Evolutionary conservation across 1,140 invertebrate species (phyloP).

Genomic region (Zaprionus tsacasi): DNA sequence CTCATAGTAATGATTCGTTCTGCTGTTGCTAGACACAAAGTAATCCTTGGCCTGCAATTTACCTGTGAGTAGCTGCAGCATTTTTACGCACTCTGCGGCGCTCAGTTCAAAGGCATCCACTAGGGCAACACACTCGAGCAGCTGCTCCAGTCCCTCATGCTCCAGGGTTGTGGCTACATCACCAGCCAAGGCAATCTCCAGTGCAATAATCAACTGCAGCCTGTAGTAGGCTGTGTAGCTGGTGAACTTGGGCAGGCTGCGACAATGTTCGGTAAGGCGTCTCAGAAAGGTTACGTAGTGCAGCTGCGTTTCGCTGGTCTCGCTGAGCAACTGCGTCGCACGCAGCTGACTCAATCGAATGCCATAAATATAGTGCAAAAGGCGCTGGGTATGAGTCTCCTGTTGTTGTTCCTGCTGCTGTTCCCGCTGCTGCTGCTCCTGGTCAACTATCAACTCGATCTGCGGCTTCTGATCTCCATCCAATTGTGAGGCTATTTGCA

Average conservation of each 20-base stretch:
- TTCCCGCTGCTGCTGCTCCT: slow-evolving; percentile 31
- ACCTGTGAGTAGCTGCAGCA: slow-evolving; percentile 53
- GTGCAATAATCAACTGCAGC: slow-evolving; percentile 63
- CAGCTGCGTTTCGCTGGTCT: slow-evolving; percentile 39
- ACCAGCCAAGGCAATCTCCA: slow-evolving; percentile 60
- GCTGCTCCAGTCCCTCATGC: slow-evolving; percentile 26
- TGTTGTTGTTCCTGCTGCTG: slow-evolving; percentile 16
- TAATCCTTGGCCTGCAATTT: slow-evolving; percentile 60
- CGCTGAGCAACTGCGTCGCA: slow-evolving; percentile 60
- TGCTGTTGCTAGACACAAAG: slow-evolving; percentile 28
- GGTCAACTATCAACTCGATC: not conserved
- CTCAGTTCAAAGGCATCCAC: slow-evolving; percentile 64
- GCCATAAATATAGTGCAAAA: slow-evolving; percentile 74
- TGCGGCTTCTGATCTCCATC: slow-evolving; percentile 32
- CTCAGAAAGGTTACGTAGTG: slow-evolving; percentile 70
- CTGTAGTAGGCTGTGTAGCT: slow-evolving; percentile 61
- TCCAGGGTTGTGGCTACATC: not conserved
- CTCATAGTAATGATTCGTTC: slow-evolving; percentile 62
- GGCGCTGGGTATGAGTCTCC: slow-evolving; percentile 45
- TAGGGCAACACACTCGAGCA: slow-evolving; percentile 59
- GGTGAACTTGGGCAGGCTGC: slow-evolving; percentile 48
- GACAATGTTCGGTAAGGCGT: slow-evolving; percentile 55
- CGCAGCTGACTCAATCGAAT: slow-evolving; percentile 60
- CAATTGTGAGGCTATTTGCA: slow-evolving; percentile 60
- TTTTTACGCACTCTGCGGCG: slow-evolving; percentile 59